Evolutionary conservation across 2,113 vertebrate genomes (phyloP).

Genomic region (Dicerorhinus sumatrensis): DNA sequence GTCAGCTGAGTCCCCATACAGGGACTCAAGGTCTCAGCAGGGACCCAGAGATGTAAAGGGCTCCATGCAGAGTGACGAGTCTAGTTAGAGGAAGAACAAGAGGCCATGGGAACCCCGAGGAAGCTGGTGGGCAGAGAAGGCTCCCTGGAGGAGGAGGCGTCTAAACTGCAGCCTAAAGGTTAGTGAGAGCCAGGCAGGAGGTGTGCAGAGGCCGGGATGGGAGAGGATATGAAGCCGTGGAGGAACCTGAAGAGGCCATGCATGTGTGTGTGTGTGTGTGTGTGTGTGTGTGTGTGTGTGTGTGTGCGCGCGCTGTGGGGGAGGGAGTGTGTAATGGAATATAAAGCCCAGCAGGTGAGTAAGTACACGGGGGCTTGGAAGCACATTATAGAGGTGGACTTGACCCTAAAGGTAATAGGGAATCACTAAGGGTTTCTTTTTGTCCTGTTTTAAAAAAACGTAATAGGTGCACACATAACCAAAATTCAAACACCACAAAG

Average conservation of each 20-base stretch:
- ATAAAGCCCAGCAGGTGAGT: background rate
- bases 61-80: background rate
- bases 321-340: background rate
- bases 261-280: background rate
- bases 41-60: background rate
- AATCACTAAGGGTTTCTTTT: background rate
- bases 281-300: no score
- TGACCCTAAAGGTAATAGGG: background rate
- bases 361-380: background rate
- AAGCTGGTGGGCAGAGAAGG: background rate
- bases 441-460: background rate
- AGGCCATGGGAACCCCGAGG: background rate
- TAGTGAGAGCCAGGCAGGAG: background rate
- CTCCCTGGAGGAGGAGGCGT: background rate
- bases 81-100: background rate
- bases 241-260: background rate
- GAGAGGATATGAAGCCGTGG: background rate
- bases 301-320: background rate
- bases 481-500: background rate
- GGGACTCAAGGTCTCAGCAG: background rate
- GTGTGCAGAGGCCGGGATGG: background rate
- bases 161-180: background rate
- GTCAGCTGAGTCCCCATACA: background rate
- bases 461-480: background rate
- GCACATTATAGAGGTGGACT: background rate